A percentile compares a stretch with the other conserved stretches of the same genome.
These are phyloP conservation scores for Morpho achilles DNA, from an alignment of 2,888 invertebrate species.

Conservation along the genomic window DNA sequence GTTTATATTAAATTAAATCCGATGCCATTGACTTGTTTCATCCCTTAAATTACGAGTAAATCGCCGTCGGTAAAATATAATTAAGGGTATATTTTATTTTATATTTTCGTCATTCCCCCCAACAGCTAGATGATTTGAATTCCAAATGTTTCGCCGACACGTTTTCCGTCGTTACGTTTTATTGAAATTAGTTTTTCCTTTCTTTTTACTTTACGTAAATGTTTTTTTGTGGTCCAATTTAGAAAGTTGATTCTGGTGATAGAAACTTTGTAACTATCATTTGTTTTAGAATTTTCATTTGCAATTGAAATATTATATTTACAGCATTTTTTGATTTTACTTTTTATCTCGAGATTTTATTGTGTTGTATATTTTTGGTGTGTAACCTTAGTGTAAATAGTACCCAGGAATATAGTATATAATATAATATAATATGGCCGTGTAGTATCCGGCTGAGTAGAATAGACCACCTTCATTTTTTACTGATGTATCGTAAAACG, in stretches of 20 bases:
- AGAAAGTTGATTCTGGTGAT: constrained; percentile 10
- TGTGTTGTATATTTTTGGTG: too few species aligned
- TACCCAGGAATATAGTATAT: too few species aligned
- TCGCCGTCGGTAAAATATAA: constrained; percentile 10
- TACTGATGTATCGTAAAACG: too few species aligned
- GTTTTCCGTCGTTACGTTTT: constrained; percentile 25
- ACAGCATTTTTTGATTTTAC: too few species aligned
- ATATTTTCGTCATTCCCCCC: constrained; percentile 21
- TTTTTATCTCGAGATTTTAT: too few species aligned
- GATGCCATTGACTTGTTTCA: neutral
- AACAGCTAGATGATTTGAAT: constrained; percentile 25
- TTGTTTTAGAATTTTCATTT: neutral
- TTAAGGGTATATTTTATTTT: constrained; percentile 23
- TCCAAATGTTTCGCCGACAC: constrained; percentile 25
- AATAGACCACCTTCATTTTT: too few species aligned
- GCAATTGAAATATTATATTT: too few species aligned
- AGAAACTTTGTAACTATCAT: constrained; percentile 4
- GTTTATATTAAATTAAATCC: constrained; percentile 1
- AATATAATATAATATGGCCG: too few species aligned
- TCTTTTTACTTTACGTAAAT: constrained; percentile 14
- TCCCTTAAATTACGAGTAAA: constrained; percentile 7
- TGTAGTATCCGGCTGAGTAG: too few species aligned
- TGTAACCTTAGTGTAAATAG: too few species aligned
- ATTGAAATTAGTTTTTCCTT: constrained; percentile 25
- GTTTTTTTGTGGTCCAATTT: constrained; percentile 13